phyloP scores from a whole-genome alignment of 2,797 vertebrate species.

The Falco cherrug region DNA sequence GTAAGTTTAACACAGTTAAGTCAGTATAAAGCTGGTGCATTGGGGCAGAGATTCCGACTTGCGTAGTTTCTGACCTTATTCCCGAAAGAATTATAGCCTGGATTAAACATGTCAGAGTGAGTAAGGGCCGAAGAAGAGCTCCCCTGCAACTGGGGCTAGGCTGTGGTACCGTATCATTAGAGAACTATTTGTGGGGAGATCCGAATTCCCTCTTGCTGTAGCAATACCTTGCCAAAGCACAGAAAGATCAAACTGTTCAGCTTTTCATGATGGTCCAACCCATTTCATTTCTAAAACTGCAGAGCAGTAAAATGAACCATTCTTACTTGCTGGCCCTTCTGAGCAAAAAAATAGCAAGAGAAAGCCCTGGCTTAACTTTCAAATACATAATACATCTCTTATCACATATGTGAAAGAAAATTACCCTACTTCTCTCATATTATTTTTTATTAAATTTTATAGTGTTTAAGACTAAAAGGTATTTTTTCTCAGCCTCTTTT shows the following conservation, averaged over 20 bases:
- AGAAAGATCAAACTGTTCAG: background rate
- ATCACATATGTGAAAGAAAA: conserved; percentile 7
- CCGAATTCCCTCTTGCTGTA: background rate
- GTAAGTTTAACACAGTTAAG: background rate
- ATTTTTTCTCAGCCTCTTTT: background rate
- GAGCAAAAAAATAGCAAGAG: background rate
- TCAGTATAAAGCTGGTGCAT: background rate
- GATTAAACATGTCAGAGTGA: background rate
- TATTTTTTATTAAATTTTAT: background rate
- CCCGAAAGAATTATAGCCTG: background rate
- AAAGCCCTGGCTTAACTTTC: conserved; percentile 8
- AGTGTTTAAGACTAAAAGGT: background rate
- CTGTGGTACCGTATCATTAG: background rate
- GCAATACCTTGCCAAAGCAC: background rate
- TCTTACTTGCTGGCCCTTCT: conserved; percentile 3
- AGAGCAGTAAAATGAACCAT: background rate
- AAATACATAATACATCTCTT: background rate
- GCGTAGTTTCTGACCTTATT: background rate
- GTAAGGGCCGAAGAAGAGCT: background rate
- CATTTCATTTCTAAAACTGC: conserved; percentile 5
- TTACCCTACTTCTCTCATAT: background rate
- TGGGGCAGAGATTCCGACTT: background rate
- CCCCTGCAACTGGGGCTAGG: background rate
- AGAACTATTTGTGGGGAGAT: background rate
- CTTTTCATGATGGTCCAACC: conserved; percentile 2